Conservation (phyloP, 2,113 vertebrate genomes). For the Bombycilla garrulus region DNA sequence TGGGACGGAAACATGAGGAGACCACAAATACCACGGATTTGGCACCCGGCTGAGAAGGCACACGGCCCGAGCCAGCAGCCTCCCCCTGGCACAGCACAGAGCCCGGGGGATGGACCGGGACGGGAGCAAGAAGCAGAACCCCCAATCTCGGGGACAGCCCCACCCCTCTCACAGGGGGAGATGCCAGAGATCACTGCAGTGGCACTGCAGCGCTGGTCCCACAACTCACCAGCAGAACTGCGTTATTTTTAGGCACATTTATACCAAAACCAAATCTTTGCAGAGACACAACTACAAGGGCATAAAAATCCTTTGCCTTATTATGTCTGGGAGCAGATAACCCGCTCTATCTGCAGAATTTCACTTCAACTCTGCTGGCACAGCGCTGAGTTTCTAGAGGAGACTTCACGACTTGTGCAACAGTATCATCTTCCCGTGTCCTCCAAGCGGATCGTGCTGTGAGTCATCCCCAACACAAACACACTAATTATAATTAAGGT, state of each 20-base stretch:
- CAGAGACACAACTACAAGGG: neutral
- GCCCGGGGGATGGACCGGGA: accelerated
- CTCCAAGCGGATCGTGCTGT: neutral
- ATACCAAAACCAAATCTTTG: neutral
- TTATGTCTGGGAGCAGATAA: neutral
- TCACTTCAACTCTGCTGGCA: neutral
- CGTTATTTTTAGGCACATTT: neutral
- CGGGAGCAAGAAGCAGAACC: neutral
- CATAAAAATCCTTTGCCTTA: neutral
- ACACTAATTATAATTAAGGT: neutral
- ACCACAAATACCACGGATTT: neutral
- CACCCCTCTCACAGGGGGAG: accelerated
- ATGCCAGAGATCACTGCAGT: accelerated
- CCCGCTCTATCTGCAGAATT: neutral
- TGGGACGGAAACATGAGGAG: neutral
- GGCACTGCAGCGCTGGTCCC: neutral
- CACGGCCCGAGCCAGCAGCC: accelerated
- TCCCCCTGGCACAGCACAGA: accelerated
- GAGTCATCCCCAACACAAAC: neutral
- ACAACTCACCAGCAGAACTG: accelerated
- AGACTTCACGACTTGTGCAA: neutral
- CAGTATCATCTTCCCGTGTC: neutral
- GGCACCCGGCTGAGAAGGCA: neutral
- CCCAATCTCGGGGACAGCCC: neutral
- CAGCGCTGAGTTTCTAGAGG: neutral